Evolutionary conservation across 2,888 invertebrate species (phyloP), one percentile per base, ranked within the genome.

Genomic region (Clunio marinus): DNA sequence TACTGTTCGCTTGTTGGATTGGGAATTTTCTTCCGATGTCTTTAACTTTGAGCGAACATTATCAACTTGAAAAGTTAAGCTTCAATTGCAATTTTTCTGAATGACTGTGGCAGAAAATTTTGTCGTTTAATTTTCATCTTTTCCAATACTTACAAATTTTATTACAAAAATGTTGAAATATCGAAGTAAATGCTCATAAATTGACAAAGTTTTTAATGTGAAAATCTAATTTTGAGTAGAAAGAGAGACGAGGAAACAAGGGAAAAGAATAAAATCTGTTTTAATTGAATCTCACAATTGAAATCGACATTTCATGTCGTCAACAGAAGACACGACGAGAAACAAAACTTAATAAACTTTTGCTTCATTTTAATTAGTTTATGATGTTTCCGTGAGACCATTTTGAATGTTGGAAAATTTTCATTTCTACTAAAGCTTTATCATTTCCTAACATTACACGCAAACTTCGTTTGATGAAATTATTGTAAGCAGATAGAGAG

Each of bases 341-440:
- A 60, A n/a, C 13, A 20, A 60, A 60, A 57, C 25, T 20, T n/a
- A 57, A 57, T 57, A 60, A 60, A 60, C 22, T 60, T 60, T 60
- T 35, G 35, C 37, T 37, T 37, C 37, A 35, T 37, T 60, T 37
- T 60, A 60, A 60, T 60, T 60, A 60, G 60, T 60, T 60, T 60
- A 60, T 60, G 60, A 60, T 60, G 60, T 60, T 60, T 57, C 25
- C n/a, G 17, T 27, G 57, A 51, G 27, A 27, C 32, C 10, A 7
- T 10, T 32, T 32, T 32, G 5, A 32, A 7, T 32, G 4, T 32
- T 32, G 32, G n/a, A n/a, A n/a, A n/a, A n/a, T n/a, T n/a, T n/a
- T n/a, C n/a, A n/a, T n/a, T n/a, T n/a, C n/a, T n/a, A n/a, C n/a
- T n/a, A n/a, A n/a, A n/a, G n/a, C n/a, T n/a, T n/a, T n/a, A n/a